phyloP scores from a whole-genome alignment of 2,888 invertebrate genomes.

The Phania funesta region DNA sequence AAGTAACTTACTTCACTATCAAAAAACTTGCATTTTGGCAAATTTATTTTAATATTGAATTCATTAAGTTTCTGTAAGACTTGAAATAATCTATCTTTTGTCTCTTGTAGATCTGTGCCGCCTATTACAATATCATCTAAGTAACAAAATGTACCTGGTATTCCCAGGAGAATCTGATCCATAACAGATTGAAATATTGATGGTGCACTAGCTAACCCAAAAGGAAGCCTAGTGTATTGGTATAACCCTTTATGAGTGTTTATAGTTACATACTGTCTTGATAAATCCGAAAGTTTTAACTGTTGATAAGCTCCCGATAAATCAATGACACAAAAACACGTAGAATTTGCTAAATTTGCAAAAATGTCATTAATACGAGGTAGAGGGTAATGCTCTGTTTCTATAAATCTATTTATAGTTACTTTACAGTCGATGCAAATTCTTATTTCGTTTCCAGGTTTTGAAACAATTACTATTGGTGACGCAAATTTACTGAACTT shows the following conservation, averaged over 20 bases:
- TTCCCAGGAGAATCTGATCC: not conserved
- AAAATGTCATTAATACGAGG: not conserved
- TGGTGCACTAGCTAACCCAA: not conserved
- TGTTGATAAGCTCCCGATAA: not conserved
- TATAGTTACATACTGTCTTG: not conserved
- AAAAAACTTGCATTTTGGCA: conserved; percentile 7
- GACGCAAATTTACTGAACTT: conserved; percentile 70
- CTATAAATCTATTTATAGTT: not conserved
- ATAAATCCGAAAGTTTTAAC: not conserved
- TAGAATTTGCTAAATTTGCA: conserved; percentile 29
- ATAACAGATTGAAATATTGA: not conserved
- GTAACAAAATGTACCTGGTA: not conserved
- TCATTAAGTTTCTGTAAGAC: conserved; percentile 28
- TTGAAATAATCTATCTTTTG: too few relatives aligned
- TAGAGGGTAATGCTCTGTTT: not conserved
- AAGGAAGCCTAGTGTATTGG: too few relatives aligned
- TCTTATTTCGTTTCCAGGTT: conserved; percentile 57
- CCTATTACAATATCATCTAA: not conserved
- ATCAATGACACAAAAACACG: conserved; percentile 57
- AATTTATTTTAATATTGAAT: conserved; percentile 35
- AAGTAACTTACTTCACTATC: conserved; percentile 11
- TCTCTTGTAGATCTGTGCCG: not conserved
- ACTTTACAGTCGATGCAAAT: conserved; percentile 5
- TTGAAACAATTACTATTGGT: conserved; percentile 73
- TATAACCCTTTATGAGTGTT: not conserved